Percentiles rank a stretch among this genome's conserved stretches.
These are phyloP conservation scores for Heliornis fulica DNA, from an alignment of 2,113 vertebrate genomes.

Conservation along the genomic window DNA sequence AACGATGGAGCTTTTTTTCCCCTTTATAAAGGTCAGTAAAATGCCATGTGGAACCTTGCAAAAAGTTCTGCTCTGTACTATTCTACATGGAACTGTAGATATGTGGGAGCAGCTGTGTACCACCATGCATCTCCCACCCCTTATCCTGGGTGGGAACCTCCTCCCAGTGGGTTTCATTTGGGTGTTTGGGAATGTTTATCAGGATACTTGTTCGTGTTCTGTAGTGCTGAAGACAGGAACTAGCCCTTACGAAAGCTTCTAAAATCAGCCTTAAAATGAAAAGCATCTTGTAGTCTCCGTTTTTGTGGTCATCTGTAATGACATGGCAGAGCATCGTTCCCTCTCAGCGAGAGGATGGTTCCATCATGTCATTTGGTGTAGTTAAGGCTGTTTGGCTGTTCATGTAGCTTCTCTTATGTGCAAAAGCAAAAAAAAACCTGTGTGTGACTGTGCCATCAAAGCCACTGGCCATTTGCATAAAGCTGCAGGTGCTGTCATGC, in stretches of 20 bases:
- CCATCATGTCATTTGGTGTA: fast-evolving
- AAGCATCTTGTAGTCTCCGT: background rate
- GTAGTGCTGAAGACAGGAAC: background rate
- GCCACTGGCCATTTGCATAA: background rate
- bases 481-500: background rate
- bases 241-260: background rate
- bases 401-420: background rate
- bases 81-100: background rate
- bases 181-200: background rate
- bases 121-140: background rate
- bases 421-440: background rate
- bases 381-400: background rate
- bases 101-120: background rate
- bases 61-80: too few species aligned
- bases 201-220: background rate
- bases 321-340: background rate
- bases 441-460: background rate
- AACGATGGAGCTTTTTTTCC: background rate
- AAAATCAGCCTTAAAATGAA: constrained; percentile 31
- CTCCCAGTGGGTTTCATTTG: background rate
- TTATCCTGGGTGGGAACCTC: too few species aligned
- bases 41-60: background rate
- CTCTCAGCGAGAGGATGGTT: fast-evolving
- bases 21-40: background rate
- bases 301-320: background rate